phyloP scores from a whole-genome alignment of 2,797 vertebrate genomes.

The Danionella dracula region DNA sequence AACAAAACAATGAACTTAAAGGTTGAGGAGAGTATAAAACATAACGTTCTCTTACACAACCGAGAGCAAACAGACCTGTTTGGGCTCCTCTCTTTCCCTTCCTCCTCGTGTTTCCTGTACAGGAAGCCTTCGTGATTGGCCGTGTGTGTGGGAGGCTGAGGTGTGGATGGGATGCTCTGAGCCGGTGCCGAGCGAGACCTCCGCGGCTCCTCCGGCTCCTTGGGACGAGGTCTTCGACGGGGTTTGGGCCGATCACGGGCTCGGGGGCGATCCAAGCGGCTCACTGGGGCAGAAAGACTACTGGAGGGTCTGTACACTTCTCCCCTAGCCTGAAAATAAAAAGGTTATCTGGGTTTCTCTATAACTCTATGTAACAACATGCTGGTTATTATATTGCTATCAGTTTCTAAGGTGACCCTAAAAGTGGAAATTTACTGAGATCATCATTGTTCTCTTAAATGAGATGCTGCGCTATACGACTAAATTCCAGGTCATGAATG shows the following conservation, averaged over 20 bases:
- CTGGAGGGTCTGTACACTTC: conserved; percentile 71
- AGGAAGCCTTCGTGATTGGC: conserved; percentile 83
- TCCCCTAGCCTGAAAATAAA: conserved; percentile 65
- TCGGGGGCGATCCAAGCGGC: conserved; percentile 82
- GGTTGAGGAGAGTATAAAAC: too few relatives aligned
- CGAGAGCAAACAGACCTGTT: conserved; percentile 83
- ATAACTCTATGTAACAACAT: background rate
- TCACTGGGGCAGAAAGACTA: conserved; percentile 80
- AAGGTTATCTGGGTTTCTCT: background rate
- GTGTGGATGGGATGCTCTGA: conserved; percentile 73
- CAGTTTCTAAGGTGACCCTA: background rate
- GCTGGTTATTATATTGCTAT: background rate
- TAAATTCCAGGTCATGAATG: too few relatives aligned
- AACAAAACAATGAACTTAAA: too few relatives aligned
- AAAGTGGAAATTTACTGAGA: background rate
- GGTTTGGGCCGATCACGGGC: conserved; percentile 87
- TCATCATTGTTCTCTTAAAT: background rate
- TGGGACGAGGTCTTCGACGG: conserved; percentile 81
- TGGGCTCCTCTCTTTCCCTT: conserved; percentile 82
- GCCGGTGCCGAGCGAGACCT: conserved; percentile 86
- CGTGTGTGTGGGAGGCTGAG: conserved; percentile 71
- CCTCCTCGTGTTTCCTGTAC: conserved; percentile 88
- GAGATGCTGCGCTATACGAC: background rate
- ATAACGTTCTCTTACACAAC: too few relatives aligned
- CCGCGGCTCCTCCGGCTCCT: conserved; percentile 75